Base-by-base conservation (phyloP, 2,888 invertebrate species). In the Cheilosia vulpina region DNA sequence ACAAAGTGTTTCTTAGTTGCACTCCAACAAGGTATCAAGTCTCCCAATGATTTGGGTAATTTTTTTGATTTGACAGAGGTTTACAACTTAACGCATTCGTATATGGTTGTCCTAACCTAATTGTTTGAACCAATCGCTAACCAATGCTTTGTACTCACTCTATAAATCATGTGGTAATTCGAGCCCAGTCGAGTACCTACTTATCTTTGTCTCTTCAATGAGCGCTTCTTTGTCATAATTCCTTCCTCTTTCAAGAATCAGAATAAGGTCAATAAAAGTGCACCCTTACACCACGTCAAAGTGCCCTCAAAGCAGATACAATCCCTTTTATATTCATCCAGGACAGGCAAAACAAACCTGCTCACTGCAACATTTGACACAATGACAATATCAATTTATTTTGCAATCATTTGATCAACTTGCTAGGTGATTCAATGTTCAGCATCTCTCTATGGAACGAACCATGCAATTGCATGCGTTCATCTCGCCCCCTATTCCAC, bases 311-410 rank as follows among this genome's bases (percentile, higher is more conserved):
- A 53, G 24, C 15, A 52, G 11, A n/a, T 17, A 34, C 66, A 53
- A 38, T 52, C 38, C 31, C 55, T 19, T 15, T 19, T 53, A 41
- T 52, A 17, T 27, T 24, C 15, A 2, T 31, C 43, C 19, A 47
- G 17, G 1, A 13, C 55, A 45, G 4, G 11, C 3, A 60, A 76
- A 60, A 69, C 45, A 55, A 55, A 78, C 45, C 47, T 11, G 31
- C 41, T 71, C 43, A 79, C 58, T 65, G 65, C 53, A 19, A 73
- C 45, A 66, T 79, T 66, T 80, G 68, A 63, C 60, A 68, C 43
- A 53, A 60, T 80, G 68, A 80, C 81, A 76, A 69, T 81, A 75
- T 52, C 80, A 81, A 81, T 81, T 69, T 75, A 68, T 81, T 52
- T 75, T 52, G 21, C 60, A 65, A 58, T 65, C 57, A 34, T 57